Base-by-base conservation (phyloP, 2,888 invertebrate genomes). In the Sarcophaga carnaria region DNA sequence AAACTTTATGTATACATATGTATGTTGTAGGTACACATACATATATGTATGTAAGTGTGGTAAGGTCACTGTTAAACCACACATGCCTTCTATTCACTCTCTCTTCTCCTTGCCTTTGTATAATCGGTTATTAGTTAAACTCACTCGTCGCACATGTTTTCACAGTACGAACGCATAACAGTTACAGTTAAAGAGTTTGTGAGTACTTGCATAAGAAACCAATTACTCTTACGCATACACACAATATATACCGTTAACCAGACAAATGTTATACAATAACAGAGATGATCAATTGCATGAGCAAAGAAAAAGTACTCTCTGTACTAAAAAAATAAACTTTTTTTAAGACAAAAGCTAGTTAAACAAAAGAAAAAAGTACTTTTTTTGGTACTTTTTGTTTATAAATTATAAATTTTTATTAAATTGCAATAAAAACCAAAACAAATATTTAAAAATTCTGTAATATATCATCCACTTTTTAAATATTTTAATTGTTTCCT, bases 41-140 rank as follows among this genome's bases (percentile, higher is more conserved):
- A 14, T 54, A 8, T 10, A 37, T 17, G 17, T 11, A 11, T 22
- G 8, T 64, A 20, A 59, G 20, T 71, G n/a, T 59, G 22, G 69
- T 85, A 85, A 85, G 85, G 80, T 85, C 80, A 85, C 77, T 80
- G 85, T 77, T 85, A 76, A 77, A 63, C 20, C 69, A 67, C 27
- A 25, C 63, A 67, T 27, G 5, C 62, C 63, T 54, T 25, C 20
- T 14, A 12, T 17, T 54, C 17, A 14, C 62, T 64, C 63, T 25
- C 20, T 14, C 54, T 17, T 54, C 5, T 17, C 17, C 54, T 54
- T 54, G 12, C 54, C 12, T 12, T 54, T 45, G 14, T 54, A 69
- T 37, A 75, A 84, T 76, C 84, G 80, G 47, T 66, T 81, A 66
- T 78, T 37, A 37, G 37, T 37, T 37, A 37, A 37, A 37, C 37